Evolutionary conservation across 2,113 vertebrate species (phyloP), one percentile per base, ranked within the genome.

Genomic region (Hippocampus mohnikei): DNA sequence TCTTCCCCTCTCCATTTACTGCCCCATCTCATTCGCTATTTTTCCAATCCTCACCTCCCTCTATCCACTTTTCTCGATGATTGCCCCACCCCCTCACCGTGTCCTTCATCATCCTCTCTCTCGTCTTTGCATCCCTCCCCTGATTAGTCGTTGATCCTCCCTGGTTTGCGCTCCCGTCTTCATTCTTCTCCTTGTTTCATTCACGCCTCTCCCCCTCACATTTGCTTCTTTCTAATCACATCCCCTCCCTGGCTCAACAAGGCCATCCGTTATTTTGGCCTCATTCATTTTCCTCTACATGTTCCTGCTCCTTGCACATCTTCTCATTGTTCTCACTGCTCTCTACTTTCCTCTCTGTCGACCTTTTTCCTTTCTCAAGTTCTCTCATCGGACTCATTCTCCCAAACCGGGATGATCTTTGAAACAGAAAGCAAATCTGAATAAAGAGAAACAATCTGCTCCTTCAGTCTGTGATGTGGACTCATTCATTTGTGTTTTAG

Each of bases 401-500:
- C 66, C 53, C 4, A 2, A 77, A 68, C 60, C 72, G 56, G 63
- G 75, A 65, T 13, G 53, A 42, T 50, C 29, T 80, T 79, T 80
- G 56, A 25, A 79, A 80, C 25, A 75, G 62, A 76, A 72, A 77
- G 40, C 56, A 77, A 83, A 81, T 76, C 67, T 65, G 55, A 41
- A 78, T 66, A 59, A 84, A 77, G 71, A 65, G 21, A 63, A 53
- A 50, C 67, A 81, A 23, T 84, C 78, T 74, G 66, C 64, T 63
- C 71, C 55, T 59, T 56, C 65, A 27, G 65, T 83, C 69, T 52
- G 37, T 55, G 71, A 72, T n/a, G 8, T 23, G 20, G 63, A 72
- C 73, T 81, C 73, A 70, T 84, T 70, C 84, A 76, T 83, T 81
- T 59, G 77, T 83, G 71, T 84, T 41, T 85, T 81, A 69, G 77